A percentile compares a stretch with the other conserved stretches of the same genome.
Evolutionary conservation across 2,797 vertebrate genomes (phyloP).

Genomic region (Brachyrhaphis roseni): DNA sequence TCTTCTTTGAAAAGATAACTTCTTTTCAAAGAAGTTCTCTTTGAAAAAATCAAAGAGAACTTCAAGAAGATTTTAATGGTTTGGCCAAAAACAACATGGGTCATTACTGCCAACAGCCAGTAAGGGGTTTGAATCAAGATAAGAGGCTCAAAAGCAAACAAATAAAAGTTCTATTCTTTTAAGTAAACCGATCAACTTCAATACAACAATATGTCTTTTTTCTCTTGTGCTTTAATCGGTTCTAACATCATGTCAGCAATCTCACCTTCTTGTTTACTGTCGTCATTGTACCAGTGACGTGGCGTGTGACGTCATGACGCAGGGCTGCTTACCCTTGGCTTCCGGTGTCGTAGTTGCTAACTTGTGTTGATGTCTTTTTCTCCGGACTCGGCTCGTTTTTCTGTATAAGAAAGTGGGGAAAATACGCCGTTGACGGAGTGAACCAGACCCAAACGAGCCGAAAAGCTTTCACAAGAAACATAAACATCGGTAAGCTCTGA

Average conservation of each 20-base stretch:
- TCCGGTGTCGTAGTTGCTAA: not conserved
- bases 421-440: not conserved
- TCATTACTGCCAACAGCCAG: not conserved
- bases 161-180: not conserved
- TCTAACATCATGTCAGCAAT: not conserved
- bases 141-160: not conserved
- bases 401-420: not conserved
- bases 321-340: not conserved
- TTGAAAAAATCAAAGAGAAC: no score
- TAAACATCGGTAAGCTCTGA: not conserved
- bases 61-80: no score
- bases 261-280: no score
- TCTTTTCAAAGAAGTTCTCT: no score
- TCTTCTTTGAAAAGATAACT: no score
- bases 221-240: not conserved
- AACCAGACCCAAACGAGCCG: not conserved
- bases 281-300: not conserved
- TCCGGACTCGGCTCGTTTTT: not conserved
- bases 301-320: constrained; percentile 3
- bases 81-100: no score
- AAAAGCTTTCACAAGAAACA: not conserved
- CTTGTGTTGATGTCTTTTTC: not conserved
- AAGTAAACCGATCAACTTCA: not conserved
- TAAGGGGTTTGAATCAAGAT: not conserved
- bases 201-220: not conserved